Percentiles rank a stretch among this genome's conserved stretches.
These are phyloP conservation scores for mouse (Mus musculus) DNA, from an alignment of 2,113 vertebrate genomes.

Conservation along the genomic window GRCm39 chr4:59090001-59090500, in stretches of 20 bases:
- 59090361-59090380: neutral
- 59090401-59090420: neutral
- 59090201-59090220: neutral
- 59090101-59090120: neutral
- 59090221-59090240: neutral
- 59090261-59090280: neutral
- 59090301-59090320: neutral
- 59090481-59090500: too few species aligned
- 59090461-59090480: neutral
- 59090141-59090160: neutral
- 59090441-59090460: neutral
- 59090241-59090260: neutral
- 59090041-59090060: neutral
- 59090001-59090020: neutral
- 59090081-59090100: neutral
- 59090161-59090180: neutral
- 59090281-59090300: neutral
- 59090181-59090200: neutral
- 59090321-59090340: neutral
- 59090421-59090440: neutral
- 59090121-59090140: neutral
- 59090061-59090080: neutral
- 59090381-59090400: neutral
- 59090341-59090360: neutral
- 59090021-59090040: neutral